phyloP scores from a whole-genome alignment of 2,888 invertebrate species.

The Drosophila heteroneura region DNA sequence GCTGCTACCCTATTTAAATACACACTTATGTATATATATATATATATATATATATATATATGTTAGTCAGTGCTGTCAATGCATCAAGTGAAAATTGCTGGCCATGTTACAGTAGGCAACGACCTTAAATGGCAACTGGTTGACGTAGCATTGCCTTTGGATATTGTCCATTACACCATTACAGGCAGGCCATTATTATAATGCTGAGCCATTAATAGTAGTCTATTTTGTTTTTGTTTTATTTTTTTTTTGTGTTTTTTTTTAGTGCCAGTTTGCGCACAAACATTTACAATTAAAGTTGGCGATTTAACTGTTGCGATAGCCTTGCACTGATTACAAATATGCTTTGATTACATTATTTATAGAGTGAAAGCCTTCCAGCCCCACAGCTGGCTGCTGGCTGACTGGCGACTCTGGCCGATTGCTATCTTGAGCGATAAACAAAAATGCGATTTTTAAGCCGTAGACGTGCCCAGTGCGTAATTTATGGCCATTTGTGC shows the following conservation, averaged over 20 bases:
- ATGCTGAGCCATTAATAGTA: constrained; percentile 68
- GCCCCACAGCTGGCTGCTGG: background rate
- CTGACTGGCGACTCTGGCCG: constrained; percentile 22
- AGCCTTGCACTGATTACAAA: constrained; percentile 77
- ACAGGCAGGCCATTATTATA: constrained; percentile 71
- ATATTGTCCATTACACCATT: constrained; percentile 63
- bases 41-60: too few species aligned
- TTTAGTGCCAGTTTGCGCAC: constrained; percentile 36
- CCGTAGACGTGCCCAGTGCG: constrained; percentile 53
- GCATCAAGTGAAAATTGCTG: constrained; percentile 75
- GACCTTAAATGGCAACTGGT: constrained; percentile 75
- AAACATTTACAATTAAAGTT: constrained; percentile 79
- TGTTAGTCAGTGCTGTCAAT: constrained; percentile 70
- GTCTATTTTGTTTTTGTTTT: constrained; percentile 5
- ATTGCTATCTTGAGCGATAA: constrained; percentile 70
- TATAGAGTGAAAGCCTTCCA: constrained; percentile 74
- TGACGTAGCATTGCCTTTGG: constrained; percentile 71
- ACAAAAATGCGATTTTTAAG: constrained; percentile 59
- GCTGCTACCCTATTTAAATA: constrained; percentile 41
- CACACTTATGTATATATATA: background rate
- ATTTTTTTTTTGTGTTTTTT: background rate
- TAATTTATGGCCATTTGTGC: constrained; percentile 77
- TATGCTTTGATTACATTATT: constrained; percentile 75
- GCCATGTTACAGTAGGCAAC: constrained; percentile 55
- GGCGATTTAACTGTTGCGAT: constrained; percentile 74